These are phyloP conservation scores for Macrotrachela quadricornifera DNA, from an alignment of 1,140 invertebrate species.

Conservation along the genomic window DNA sequence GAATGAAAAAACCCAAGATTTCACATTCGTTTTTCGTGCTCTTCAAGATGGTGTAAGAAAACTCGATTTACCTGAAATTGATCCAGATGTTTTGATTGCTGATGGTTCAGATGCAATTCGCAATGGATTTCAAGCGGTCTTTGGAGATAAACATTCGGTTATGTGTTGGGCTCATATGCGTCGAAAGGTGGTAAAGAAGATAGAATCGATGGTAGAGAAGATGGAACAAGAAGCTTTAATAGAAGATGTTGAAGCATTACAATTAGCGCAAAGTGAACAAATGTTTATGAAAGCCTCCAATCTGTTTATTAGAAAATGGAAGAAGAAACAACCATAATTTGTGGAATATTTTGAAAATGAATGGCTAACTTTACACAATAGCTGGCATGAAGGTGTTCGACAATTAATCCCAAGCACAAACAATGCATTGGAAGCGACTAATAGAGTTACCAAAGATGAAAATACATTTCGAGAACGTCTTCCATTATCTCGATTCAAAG, in stretches of 20 bases:
- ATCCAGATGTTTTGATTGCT: background rate
- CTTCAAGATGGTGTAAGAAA: background rate
- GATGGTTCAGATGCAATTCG: background rate
- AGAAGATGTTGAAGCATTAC: too few relatives aligned
- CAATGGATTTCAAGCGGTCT: too few relatives aligned
- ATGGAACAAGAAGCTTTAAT: too few relatives aligned
- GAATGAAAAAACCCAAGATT: background rate
- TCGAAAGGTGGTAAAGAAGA: background rate
- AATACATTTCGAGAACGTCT: background rate
- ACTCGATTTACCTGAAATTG: background rate
- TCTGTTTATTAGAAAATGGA: background rate
- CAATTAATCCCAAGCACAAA: background rate
- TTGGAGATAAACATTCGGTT: too few relatives aligned
- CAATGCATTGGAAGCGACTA: background rate
- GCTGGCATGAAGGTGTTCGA: background rate
- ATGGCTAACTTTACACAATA: too few relatives aligned
- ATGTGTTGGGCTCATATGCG: background rate
- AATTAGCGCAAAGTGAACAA: background rate
- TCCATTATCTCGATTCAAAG: background rate
- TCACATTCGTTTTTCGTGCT: too few relatives aligned
- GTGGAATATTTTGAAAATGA: background rate
- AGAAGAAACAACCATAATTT: background rate
- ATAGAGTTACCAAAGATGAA: background rate
- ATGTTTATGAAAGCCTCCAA: background rate
- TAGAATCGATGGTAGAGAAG: too few relatives aligned